Conservation (phyloP, 2,888 invertebrate species). For the Calephelis perditalis region DNA sequence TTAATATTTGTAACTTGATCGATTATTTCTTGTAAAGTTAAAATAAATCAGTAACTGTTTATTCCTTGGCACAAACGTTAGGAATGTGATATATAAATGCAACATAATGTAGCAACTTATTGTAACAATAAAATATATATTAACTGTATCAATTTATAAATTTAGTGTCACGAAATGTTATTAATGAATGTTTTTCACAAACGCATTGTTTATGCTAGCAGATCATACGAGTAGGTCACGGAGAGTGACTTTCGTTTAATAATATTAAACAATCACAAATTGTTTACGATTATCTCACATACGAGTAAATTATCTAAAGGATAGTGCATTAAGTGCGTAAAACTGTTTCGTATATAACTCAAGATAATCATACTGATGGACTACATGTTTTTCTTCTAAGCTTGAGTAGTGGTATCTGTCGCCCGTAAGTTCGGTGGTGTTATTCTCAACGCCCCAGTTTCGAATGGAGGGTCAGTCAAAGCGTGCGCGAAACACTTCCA, state of each 20-base stretch:
- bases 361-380: conserved; percentile 4
- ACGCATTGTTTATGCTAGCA: background rate
- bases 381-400: conserved; percentile 22
- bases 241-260: conserved; percentile 1
- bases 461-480: conserved; percentile 39
- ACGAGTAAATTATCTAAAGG: background rate
- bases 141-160: too few relatives aligned
- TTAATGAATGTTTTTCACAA: background rate
- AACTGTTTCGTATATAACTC: conserved; percentile 9
- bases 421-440: conserved; percentile 28
- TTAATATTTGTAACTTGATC: too few relatives aligned
- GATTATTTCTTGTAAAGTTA: too few relatives aligned
- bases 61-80: too few relatives aligned
- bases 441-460: conserved; percentile 44
- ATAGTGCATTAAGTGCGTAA: background rate
- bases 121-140: too few relatives aligned
- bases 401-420: conserved; percentile 27
- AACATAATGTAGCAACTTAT: too few relatives aligned
- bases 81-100: too few relatives aligned
- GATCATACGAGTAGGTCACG: conserved; percentile 1
- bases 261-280: conserved; percentile 1
- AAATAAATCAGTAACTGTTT: too few relatives aligned
- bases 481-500: conserved; percentile 37
- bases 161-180: background rate
- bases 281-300: conserved; percentile 5